A percentile compares a stretch with the other conserved stretches of the same genome.
Conservation (phyloP, 1,140 invertebrate genomes). For the Drosophila arizonae region DNA sequence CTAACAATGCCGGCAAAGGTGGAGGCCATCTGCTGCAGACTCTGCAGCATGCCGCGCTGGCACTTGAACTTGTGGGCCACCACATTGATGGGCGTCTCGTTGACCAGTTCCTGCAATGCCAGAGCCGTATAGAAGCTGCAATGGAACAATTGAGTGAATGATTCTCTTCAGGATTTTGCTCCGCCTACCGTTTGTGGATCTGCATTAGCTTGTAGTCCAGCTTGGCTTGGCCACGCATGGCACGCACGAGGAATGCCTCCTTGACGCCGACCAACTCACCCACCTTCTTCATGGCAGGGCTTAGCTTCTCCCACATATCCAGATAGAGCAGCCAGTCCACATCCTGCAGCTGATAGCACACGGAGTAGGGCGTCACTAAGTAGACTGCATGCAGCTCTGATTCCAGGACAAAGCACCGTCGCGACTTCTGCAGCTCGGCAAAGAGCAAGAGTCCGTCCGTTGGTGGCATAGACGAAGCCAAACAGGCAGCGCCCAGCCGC, state of each 20-base stretch:
- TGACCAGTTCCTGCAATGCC: constrained; percentile 95
- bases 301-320: constrained; percentile 92
- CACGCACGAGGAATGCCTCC: constrained; percentile 93
- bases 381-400: constrained; percentile 98
- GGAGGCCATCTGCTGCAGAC: constrained; percentile 96
- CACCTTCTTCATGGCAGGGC: constrained; percentile 91
- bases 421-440: constrained; percentile 94
- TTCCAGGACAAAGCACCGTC: constrained; percentile 95
- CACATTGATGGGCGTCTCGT: constrained; percentile 91
- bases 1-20: constrained; percentile 97
- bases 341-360: constrained; percentile 89
- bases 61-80: constrained; percentile 94
- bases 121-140: constrained; percentile 95
- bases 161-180: not conserved
- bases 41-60: constrained; percentile 94
- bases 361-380: constrained; percentile 93
- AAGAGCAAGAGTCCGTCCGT: constrained; percentile 95
- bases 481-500: constrained; percentile 94
- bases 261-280: constrained; percentile 95
- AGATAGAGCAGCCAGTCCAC: constrained; percentile 96
- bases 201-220: constrained; percentile 83
- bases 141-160: not conserved
- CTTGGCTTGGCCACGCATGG: constrained; percentile 88
- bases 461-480: constrained; percentile 95
- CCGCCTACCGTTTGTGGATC: constrained; percentile 84